Base-by-base conservation (phyloP, 2,797 vertebrate genomes). In the Lates japonicus region DNA sequence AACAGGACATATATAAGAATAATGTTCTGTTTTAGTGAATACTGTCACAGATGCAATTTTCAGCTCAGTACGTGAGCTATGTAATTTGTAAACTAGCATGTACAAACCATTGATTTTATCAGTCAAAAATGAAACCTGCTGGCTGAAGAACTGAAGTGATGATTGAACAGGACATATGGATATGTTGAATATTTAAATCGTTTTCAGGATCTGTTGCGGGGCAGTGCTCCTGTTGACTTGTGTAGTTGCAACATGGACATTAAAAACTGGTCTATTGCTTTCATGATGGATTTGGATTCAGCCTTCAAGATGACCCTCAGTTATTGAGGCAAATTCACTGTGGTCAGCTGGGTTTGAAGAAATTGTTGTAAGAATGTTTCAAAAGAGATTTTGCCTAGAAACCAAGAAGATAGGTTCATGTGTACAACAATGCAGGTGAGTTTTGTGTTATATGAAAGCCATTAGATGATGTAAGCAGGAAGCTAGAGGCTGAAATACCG, bases 391-490 rank as follows among this genome's bases (percentile, higher is more conserved):
- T 13, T 14, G 49, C 10, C 41, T 4, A 1, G 46, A 76, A 66
- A 22, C 14, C 42, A n/a, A 33, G 3, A 41, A 42, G 7, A 19
- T 1, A 2, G 41, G 3, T 48, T 63, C n/a, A 17, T 42, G 55
- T 67, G 51, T 0, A 46, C n/a, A 31, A 55, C 20, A 14, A 3
- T 7, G 20, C 52, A 25, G 25, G 57, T 63, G 59, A 22, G 25
- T 11, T 49, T 13, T 33, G 44, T 46, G 44, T 12, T 13, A 25
- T 22, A 2, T 52, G 3, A 42, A 68, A 68, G 60, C 42, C 51
- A 37, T 29, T 8, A 29, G 31, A 35, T 69, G 65, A 69, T 55
- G 58, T 61, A 55, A 76, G 61, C 37, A 60, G 46, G 19, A n/a
- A 67, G 29, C 8, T 0, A 19, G 5, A 14, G 8, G 22, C 20